Base-by-base conservation (phyloP, 1,140 invertebrate species). In the Steinernema feltiae region DNA sequence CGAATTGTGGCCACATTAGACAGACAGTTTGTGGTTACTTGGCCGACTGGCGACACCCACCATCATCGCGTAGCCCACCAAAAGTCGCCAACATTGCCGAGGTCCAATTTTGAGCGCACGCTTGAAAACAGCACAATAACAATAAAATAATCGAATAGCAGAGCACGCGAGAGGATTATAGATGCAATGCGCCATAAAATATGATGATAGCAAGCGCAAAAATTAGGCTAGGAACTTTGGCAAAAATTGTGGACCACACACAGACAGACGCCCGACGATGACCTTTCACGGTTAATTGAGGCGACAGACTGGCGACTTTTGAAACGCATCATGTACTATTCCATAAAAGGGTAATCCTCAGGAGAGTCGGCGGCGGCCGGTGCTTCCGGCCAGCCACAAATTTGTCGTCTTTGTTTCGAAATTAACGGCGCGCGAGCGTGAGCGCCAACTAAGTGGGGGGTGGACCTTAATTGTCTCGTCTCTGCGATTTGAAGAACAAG, bases 301-400 rank as follows among this genome's bases (percentile, higher is more conserved):
- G n/a, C n/a, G n/a, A n/a, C n/a, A n/a, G n/a, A n/a, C n/a, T n/a
- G n/a, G n/a, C n/a, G n/a, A n/a, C n/a, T n/a, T n/a, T n/a, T n/a
- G n/a, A 63, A 21, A 21, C 53, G 53, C 12, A 63, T 63, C 53
- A 63, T 63, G 24, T 27, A 63, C 7, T 63, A 63, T 63, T 63
- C 53, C 53, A 63, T 63, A 63, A 63, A 63, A 63, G 53, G 24
- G 15, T 63, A 63, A 63, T 63, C 53, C 53, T 63, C 53, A 63
- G 24, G 53, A 63, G 53, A 63, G 53, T 21, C 15, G 15, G n/a
- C 41, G 12, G 53, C 15, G 3, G 12, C 15, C 53, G 15, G 3
- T n/a, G 2, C 24, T 63, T 21, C 53, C 15, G 3, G 53, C 53
- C 7, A 46, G 7, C 7, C 41, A 46, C 41, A 46, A n/a, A 46